phyloP scores from a whole-genome alignment of 2,113 vertebrate species.

The Tupaia chinensis region DNA sequence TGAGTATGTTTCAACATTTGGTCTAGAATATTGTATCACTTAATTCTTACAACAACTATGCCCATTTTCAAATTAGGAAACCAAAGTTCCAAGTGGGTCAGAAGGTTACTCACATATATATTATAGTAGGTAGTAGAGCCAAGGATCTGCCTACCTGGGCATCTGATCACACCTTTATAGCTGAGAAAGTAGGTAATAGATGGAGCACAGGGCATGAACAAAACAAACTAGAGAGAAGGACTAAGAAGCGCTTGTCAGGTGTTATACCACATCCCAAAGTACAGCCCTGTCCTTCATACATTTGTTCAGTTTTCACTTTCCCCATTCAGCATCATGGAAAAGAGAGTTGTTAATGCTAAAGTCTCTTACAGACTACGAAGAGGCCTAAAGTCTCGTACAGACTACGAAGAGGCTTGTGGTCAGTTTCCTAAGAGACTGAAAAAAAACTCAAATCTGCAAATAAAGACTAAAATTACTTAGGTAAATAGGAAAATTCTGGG shows the following conservation, averaged over 20 bases:
- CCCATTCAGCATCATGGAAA: background rate
- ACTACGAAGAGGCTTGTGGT: background rate
- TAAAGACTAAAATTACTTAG: background rate
- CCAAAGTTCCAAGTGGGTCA: background rate
- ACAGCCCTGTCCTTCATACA: background rate
- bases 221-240: background rate
- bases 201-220: background rate
- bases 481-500: background rate
- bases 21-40: background rate
- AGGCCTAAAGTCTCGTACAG: background rate
- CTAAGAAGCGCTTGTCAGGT: background rate
- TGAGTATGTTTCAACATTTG: background rate
- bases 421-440: slow-evolving; percentile 39
- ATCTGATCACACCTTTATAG: background rate
- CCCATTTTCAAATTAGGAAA: slow-evolving; percentile 31
- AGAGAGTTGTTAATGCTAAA: background rate
- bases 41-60: background rate
- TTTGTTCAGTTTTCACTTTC: slow-evolving; percentile 31
- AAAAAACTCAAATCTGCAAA: slow-evolving; percentile 38
- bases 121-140: background rate
- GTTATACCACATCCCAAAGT: background rate
- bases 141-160: background rate
- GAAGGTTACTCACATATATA: background rate
- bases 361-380: background rate
- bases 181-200: background rate